A percentile compares a stretch with the other conserved stretches of the same genome.
phyloP scores from a whole-genome alignment of 2,797 vertebrate genomes.

The Coluber constrictor region DNA sequence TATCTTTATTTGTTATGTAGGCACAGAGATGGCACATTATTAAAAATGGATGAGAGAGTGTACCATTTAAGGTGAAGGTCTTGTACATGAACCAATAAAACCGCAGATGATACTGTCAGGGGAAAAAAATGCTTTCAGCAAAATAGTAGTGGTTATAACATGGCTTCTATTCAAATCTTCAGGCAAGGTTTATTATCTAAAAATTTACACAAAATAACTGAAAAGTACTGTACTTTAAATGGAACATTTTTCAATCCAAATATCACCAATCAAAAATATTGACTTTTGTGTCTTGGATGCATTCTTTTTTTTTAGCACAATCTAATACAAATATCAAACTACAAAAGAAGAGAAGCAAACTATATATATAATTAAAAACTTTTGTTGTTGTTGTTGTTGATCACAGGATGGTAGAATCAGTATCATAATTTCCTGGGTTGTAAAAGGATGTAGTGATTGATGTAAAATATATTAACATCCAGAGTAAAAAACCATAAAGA shows the following conservation, averaged over 20 bases:
- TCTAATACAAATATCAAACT: background rate
- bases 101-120: background rate
- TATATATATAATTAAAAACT: background rate
- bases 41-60: background rate
- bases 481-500: background rate
- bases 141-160: background rate
- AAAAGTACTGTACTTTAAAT: background rate
- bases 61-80: background rate
- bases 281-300: background rate
- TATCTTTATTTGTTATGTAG: background rate
- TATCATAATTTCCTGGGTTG: background rate
- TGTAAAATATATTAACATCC: background rate
- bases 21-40: background rate
- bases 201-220: background rate
- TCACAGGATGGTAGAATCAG: background rate
- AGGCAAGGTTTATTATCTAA: background rate
- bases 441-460: background rate
- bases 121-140: background rate
- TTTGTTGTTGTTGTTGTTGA: background rate
- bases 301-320: background rate
- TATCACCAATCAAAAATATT: background rate
- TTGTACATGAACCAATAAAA: background rate
- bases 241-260: background rate
- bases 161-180: background rate
- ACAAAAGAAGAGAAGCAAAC: background rate